Evolutionary conservation across 2,888 invertebrate species (phyloP).

Genomic region (Hyppa rectilinea): DNA sequence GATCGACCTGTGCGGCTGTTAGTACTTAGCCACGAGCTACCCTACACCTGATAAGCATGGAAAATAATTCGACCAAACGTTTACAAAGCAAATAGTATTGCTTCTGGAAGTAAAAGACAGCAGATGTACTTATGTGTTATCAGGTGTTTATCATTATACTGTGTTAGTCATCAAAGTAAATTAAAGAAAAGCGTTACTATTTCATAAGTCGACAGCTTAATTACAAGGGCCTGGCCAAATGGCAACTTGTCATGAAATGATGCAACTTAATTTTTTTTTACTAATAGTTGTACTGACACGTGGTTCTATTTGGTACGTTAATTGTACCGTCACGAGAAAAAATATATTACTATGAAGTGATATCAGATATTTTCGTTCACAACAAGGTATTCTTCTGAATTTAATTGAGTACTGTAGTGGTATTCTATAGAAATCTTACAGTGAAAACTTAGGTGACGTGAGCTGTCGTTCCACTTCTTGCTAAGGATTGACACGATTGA

Average conservation of each 20-base stretch:
- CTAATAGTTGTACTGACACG: slow-evolving; percentile 24
- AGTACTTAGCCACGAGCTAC: too few species aligned
- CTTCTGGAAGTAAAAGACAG: slow-evolving; percentile 31
- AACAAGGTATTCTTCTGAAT: too few species aligned
- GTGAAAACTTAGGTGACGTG: too few species aligned
- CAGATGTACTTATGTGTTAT: slow-evolving; percentile 34
- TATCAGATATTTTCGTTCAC: too few species aligned
- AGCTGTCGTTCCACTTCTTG: too few species aligned
- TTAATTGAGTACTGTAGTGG: too few species aligned
- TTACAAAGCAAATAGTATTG: slow-evolving; percentile 44
- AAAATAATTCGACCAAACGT: slow-evolving; percentile 29
- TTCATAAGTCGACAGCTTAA: background rate
- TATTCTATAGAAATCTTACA: too few species aligned
- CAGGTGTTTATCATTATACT: slow-evolving; percentile 22
- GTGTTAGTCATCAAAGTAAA: slow-evolving; percentile 32
- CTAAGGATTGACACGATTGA: too few species aligned
- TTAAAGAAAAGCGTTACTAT: slow-evolving; percentile 14
- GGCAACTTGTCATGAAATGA: slow-evolving; percentile 28
- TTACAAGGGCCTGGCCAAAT: background rate
- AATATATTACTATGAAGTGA: too few species aligned
- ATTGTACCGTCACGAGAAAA: too few species aligned
- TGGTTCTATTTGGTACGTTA: slow-evolving; percentile 34
- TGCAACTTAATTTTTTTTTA: slow-evolving; percentile 35
- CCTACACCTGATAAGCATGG: slow-evolving; percentile 7
- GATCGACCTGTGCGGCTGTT: too few species aligned